These are phyloP conservation scores for Poecile montanus DNA, from an alignment of 2,797 vertebrate genomes.

Conservation along the genomic window DNA sequence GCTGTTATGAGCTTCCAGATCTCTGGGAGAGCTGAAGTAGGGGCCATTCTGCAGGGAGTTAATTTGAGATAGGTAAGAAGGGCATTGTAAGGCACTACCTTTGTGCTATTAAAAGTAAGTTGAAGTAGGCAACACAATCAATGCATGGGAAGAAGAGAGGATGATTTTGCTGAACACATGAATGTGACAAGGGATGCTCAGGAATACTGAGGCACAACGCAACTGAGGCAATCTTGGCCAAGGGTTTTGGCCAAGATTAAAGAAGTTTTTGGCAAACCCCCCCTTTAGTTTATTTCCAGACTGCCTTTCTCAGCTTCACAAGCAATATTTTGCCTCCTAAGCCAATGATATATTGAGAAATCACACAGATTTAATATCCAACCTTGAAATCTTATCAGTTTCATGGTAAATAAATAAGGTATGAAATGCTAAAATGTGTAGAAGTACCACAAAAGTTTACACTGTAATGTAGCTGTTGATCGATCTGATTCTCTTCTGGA, in stretches of 20 bases:
- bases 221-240: background rate
- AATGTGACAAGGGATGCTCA: background rate
- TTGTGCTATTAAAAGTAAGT: background rate
- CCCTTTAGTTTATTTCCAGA: background rate
- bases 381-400: background rate
- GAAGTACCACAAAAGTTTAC: background rate
- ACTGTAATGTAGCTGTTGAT: background rate
- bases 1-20: background rate
- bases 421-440: background rate
- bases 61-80: background rate
- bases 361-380: background rate
- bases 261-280: background rate
- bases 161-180: background rate
- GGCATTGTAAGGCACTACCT: background rate
- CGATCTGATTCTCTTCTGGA: background rate
- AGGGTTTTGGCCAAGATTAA: background rate
- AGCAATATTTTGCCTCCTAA: background rate
- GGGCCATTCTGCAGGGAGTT: background rate
- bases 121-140: background rate
- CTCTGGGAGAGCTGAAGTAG: background rate
- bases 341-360: background rate
- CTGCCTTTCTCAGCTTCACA: background rate
- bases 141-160: background rate
- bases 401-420: background rate
- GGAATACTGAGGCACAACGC: background rate